Evolutionary conservation across 2,797 vertebrate genomes (phyloP), one percentile per base, ranked within the genome.

Genomic region (Sebastes ruberrimus): DNA sequence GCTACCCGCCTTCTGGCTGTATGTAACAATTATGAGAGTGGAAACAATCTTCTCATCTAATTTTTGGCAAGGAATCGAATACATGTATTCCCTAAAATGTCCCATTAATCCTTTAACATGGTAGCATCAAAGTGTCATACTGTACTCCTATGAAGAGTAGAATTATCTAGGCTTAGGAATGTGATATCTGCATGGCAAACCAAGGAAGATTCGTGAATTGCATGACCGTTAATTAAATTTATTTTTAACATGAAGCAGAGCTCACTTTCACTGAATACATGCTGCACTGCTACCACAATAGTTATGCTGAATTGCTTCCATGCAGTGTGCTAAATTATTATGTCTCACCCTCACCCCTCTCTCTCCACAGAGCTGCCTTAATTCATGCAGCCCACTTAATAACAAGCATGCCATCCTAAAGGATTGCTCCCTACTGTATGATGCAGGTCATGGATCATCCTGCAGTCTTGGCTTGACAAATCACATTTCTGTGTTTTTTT

Each of bases 321-420:
- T 33, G 66, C 74, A 60, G 69, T 46, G 78, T 10, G 5, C 46
- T 75, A 28, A 65, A 81, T 71, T 64, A 79, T 61, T 6, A 69
- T 66, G 63, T 63, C 22, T 30, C 27, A 55, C 53, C 28, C 28
- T 2, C 16, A 8, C 3, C 16, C 10, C 23, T 10, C 52, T 30
- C 33, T 23, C 28, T 53, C 60, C 59, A 28, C 63, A 25, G 60
- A 10, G 53, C 32, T 30, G 64, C 52, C 55, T 60, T 72, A 49
- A 69, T 59, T 83, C 55, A 77, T 62, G 60, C 32, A 25, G 35
- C 63, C 53, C 27, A 28, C 20, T 76, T 55, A 10, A 35, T 32
- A 65, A 56, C 71, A 76, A 73, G 60, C 46, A 66, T 33, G 27
- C 3, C 69, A 60, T 35, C 35, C 10, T 53, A 28, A 35, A 55